Base-by-base conservation (phyloP, 2,888 invertebrate genomes). In the Unio pictorum region DNA sequence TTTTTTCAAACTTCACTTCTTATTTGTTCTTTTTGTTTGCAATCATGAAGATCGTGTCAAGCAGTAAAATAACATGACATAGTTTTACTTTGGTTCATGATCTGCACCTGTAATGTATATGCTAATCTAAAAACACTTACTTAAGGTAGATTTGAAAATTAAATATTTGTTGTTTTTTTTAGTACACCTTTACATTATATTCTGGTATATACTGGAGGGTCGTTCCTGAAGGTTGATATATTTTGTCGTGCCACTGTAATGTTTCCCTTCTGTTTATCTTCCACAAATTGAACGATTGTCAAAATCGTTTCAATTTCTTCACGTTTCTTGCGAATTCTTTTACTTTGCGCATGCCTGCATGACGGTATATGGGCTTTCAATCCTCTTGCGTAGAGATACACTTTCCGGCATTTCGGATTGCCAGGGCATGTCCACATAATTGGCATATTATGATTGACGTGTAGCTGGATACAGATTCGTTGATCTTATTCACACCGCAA, bases 361-460 rank as follows among this genome's bases (percentile, higher is more conserved):
- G 77, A 61, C 4, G 69, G 66, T 34, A 81, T 77, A 71, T 81
- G 81, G 2, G 81, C 80, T 65, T 77, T 79, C 34, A 81, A 56
- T 58, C 80, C 80, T 26, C 71, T 68, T 4, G 77, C 80, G 66
- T 80, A 81, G 26, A 76, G 74, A 65, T 75, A 80, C 28, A 72
- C 76, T 65, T 81, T 81, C 59, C 71, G 66, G 60, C 81, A 81
- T 54, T 74, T 71, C 94, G 84, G 95, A 94, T 92, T 94, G 94
- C 90, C 91, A 94, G 91, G 95, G 94, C 91, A 95, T 94, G 82
- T 94, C 94, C 83, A 94, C 94, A 92, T 94, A 94, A 91, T 93
- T 93, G 92, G 95, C 95, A 92, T 93, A 45, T 45, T 45, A 45
- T 15, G 45, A 45, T 1, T 34, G 20, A 56, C 61, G 17, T 23